Conservation (phyloP, 2,113 vertebrate genomes). For the Mormoops blainvillei region DNA sequence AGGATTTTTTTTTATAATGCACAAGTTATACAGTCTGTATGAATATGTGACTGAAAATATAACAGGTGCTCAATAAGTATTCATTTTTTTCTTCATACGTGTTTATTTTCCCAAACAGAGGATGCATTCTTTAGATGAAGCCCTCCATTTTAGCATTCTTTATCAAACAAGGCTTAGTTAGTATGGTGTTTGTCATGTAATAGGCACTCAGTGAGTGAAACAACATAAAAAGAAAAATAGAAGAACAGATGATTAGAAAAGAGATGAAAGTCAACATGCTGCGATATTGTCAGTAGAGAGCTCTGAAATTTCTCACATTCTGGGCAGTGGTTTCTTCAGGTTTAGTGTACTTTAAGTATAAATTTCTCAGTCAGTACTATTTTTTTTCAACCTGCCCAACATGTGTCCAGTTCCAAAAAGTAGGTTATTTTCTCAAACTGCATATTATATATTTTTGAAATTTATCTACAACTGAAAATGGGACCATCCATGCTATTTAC, state of each 20-base stretch:
- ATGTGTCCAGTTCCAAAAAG: not conserved
- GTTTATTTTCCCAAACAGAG: not conserved
- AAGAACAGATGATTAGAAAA: not conserved
- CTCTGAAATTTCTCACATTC: not conserved
- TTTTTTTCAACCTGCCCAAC: not conserved
- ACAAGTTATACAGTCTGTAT: not conserved
- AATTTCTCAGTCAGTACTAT: not conserved
- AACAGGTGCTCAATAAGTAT: not conserved
- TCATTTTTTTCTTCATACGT: not conserved
- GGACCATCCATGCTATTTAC: not conserved
- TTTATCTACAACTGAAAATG: not conserved
- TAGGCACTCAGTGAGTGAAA: not conserved
- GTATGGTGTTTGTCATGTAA: not conserved
- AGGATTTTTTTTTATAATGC: not conserved
- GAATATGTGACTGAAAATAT: not conserved
- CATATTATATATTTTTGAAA: not conserved
- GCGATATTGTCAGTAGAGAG: not conserved
- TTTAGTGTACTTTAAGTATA: not conserved
- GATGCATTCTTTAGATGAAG: not conserved
- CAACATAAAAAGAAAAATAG: not conserved
- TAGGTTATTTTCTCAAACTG: not conserved
- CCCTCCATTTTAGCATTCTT: not conserved
- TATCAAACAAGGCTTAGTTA: not conserved
- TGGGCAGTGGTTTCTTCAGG: not conserved
- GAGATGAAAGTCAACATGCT: not conserved